A percentile compares a stretch with the other conserved stretches of the same genome.
Conservation (phyloP, 1,140 invertebrate species). For the Drosophila subobscura region DNA sequence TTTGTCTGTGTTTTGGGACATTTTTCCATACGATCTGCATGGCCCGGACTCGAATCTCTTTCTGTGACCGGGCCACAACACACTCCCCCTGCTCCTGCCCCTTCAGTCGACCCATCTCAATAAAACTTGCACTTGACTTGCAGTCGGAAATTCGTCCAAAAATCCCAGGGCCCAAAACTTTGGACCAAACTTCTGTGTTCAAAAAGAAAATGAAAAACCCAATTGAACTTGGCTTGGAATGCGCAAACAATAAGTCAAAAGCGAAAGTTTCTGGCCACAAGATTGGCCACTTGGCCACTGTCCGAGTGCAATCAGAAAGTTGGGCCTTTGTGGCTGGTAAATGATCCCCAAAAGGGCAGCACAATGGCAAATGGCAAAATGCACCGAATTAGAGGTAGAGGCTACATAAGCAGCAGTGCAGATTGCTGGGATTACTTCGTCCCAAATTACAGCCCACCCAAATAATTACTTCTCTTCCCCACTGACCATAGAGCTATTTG, state of each 20-base stretch:
- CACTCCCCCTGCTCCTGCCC: neutral
- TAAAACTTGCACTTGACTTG: conserved; percentile 27
- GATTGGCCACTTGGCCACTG: conserved; percentile 17
- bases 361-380: conserved; percentile 5
- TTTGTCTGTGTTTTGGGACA: conserved; percentile 20
- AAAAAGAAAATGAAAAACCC: conserved; percentile 8
- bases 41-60: neutral
- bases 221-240: conserved; percentile 11
- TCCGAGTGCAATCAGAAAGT: conserved; percentile 15
- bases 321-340: conserved; percentile 17
- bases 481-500: no score
- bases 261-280: conserved; percentile 25
- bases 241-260: conserved; percentile 54
- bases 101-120: conserved; percentile 3
- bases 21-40: conserved; percentile 28
- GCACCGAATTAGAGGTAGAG: neutral
- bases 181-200: neutral
- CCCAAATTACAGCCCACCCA: no score
- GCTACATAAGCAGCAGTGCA: no score
- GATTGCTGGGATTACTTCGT: no score
- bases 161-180: neutral
- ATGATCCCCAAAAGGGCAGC: no score
- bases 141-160: conserved; percentile 12
- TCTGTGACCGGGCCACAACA: neutral
- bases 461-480: no score